A percentile compares a stretch with the other conserved stretches of the same genome.
Conservation (phyloP, 2,797 vertebrate genomes). For the Enteromius paludinosus region DNA sequence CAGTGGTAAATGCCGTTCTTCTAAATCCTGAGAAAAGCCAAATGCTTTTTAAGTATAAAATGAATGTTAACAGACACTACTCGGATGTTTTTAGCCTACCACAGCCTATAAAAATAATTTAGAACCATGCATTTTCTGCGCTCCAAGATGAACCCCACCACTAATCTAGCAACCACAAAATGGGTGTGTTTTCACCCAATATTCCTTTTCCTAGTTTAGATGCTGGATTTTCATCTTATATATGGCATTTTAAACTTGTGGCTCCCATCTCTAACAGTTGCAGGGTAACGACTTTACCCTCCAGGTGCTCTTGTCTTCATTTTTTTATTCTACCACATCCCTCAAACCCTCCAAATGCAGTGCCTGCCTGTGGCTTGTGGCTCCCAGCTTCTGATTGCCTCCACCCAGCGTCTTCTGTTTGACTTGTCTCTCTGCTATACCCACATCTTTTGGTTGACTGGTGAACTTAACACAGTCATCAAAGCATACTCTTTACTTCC, state of each 20-base stretch:
- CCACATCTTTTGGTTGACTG: constrained; percentile 64
- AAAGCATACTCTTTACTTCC: constrained; percentile 59
- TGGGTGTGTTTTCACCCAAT: constrained; percentile 79
- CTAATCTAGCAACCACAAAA: constrained; percentile 68
- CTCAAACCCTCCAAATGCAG: constrained; percentile 37
- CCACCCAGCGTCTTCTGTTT: constrained; percentile 58
- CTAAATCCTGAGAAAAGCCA: constrained; percentile 60
- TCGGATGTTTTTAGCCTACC: constrained; percentile 70
- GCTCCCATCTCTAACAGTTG: constrained; percentile 53
- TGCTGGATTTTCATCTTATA: constrained; percentile 60
- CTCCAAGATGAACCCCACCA: constrained; percentile 68
- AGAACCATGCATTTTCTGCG: constrained; percentile 72
- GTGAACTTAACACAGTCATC: constrained; percentile 61
- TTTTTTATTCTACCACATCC: constrained; percentile 32
- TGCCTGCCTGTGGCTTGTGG: constrained; percentile 56
- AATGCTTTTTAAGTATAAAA: constrained; percentile 61
- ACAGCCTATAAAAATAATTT: constrained; percentile 65
- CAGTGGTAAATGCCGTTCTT: constrained; percentile 54
- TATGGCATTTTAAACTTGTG: constrained; percentile 61
- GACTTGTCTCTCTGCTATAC: constrained; percentile 67
- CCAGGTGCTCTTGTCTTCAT: constrained; percentile 48
- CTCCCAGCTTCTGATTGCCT: constrained; percentile 62
- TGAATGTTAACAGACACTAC: constrained; percentile 54
- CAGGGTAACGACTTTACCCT: constrained; percentile 49
- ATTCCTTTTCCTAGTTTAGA: constrained; percentile 69